These are phyloP conservation scores for Sterna hirundo DNA, from an alignment of 2,113 vertebrate species.

Conservation along the genomic window DNA sequence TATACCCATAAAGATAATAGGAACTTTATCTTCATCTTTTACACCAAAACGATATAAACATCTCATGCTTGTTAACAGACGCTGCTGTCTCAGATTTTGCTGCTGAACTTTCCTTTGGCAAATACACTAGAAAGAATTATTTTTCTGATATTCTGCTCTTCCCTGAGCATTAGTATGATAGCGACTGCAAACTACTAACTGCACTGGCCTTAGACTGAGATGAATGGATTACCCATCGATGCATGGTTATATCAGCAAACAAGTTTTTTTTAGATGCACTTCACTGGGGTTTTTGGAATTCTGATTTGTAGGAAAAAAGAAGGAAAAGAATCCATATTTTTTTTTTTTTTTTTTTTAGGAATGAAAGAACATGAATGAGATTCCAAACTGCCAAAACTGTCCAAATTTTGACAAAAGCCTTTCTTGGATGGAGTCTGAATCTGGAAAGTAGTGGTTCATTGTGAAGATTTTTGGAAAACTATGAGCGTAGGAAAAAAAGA, in stretches of 20 bases:
- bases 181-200: not conserved
- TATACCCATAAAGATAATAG: not conserved
- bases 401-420: not conserved
- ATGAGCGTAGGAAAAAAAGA: not conserved
- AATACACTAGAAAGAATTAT: not conserved
- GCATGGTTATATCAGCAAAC: not conserved
- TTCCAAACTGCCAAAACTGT: not conserved
- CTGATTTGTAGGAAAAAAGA: not conserved
- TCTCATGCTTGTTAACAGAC: not conserved
- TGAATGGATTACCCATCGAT: not conserved
- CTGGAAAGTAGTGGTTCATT: not conserved
- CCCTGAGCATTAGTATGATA: not conserved
- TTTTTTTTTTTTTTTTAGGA: not conserved
- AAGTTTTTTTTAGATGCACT: not conserved
- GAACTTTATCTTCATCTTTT: not conserved
- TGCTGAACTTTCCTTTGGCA: not conserved
- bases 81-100: not conserved
- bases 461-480: not conserved
- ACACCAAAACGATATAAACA: not conserved
- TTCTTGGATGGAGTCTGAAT: not conserved
- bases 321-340: not conserved
- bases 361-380: not conserved
- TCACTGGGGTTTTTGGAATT: not conserved
- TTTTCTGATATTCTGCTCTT: not conserved
- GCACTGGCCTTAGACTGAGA: not conserved